Evolutionary conservation across 2,888 invertebrate species (phyloP), one percentile per base, ranked within the genome.

Genomic region (Neoascia interrupta): DNA sequence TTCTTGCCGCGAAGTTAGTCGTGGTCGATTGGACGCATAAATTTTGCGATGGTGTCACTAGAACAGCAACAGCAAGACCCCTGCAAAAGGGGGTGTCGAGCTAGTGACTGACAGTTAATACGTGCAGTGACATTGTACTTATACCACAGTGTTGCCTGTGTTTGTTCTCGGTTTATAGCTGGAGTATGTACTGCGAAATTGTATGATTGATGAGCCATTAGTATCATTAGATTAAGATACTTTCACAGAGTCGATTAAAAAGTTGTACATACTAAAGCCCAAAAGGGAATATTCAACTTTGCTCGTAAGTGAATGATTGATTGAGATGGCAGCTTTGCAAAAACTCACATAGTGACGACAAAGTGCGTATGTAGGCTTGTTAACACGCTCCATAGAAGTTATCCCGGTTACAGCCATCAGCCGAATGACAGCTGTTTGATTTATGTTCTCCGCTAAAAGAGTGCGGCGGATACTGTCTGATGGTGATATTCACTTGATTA

Each of bases 121-220:
- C 31, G 28, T n/a, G 39, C 26, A 43, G 18, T 39, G 43, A 37
- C 56, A 60, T 60, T 63, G 56, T 49, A 28, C 36, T 63, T 63
- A 47, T 19, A n/a, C 36, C 13, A 4, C 18, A 28, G 11, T 56
- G 16, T 31, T 13, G 41, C 53, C 51, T 28, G 2, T n/a, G n/a
- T 3, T 6, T 5, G 26, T 26, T 4, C 26, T 26, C 26, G 26
- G 3, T n/a, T 31, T n/a, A n/a, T 6, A n/a, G 31, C 8, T 6
- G 8, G 8, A 8, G 26, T 26, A 4, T 4, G 26, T 5, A 8
- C 31, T 75, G 63, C 53, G 49, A 23, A 61, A 79, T 54, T 36
- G 28, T 66, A 58, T 79, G 76, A 79, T 79, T 79, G 72, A 79
- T 79, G 76, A 66, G 41, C 75, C 53, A 43, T 64, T 58, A 53